Evolutionary conservation across 2,888 invertebrate species (phyloP).

Genomic region (Eristalis intricaria): DNA sequence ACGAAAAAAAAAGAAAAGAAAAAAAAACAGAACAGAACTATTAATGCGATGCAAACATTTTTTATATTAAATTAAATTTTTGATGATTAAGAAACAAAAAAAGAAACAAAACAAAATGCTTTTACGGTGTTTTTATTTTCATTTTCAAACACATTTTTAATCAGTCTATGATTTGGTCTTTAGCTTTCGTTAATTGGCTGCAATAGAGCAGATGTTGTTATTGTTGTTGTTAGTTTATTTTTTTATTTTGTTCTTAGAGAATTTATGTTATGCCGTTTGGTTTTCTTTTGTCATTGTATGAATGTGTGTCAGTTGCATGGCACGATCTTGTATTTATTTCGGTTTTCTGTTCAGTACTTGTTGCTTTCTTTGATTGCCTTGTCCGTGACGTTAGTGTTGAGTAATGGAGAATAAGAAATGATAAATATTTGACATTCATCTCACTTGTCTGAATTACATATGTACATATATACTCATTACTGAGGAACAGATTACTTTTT

Average conservation of each 20-base stretch:
- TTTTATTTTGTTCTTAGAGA: background rate
- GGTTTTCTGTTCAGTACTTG: background rate
- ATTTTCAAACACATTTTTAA: background rate
- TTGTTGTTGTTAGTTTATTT: background rate
- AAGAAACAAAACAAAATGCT: slow-evolving; percentile 44
- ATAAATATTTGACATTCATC: background rate
- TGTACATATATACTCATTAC: background rate
- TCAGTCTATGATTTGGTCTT: background rate
- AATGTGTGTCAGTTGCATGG: background rate
- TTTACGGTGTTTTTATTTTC: slow-evolving; percentile 66
- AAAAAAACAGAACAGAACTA: background rate
- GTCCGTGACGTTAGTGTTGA: background rate
- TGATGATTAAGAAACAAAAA: slow-evolving; percentile 56
- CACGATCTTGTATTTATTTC: background rate
- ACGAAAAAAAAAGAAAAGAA: background rate
- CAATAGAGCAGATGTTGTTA: background rate
- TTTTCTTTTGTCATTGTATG: background rate
- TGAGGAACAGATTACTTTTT: background rate
- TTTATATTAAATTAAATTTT: slow-evolving; percentile 68
- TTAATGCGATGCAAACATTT: slow-evolving; percentile 66
- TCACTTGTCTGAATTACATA: background rate
- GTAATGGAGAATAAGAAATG: background rate
- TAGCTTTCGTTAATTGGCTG: background rate
- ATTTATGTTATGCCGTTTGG: background rate
- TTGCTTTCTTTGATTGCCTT: background rate